Base-by-base conservation (phyloP, 1,140 invertebrate species). In the Lethrus apterus region DNA sequence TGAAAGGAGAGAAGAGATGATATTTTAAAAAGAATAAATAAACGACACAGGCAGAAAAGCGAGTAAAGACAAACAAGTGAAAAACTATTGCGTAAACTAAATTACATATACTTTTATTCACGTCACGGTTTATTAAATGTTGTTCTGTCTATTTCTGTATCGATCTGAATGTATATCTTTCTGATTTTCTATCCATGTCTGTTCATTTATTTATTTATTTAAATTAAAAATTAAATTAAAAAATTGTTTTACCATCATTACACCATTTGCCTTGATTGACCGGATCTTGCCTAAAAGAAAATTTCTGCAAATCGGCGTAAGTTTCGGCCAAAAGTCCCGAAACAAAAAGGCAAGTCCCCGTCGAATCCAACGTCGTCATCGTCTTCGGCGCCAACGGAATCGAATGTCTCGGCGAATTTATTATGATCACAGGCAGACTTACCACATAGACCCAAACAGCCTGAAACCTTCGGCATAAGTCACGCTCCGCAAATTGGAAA, bases 401-500 rank as follows among this genome's bases (percentile, higher is more conserved):
- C 13, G 83, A 79, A 62, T 89, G 80, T 44, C 81, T 72, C n/a
- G 86, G 84, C 0, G 89, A 90, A 67, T 94, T 93, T 19, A 92
- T 84, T 41, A 93, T 87, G 33, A 93, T 92, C 10, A 93, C 88
- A 17, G 89, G 89, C 44, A 94, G 70, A 69, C 89, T 93, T 2
- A 93, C 89, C 7, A 88, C 72, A 56, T 86, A 91, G n/a, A 93
- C 89, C 91, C 91, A 94, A 30, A 93, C 68, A 30, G 88, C 89
- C 86, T 93, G 54, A n/a, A 70, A 60, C 55, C 53, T 32, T 21
- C n/a, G n/a, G n/a, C n/a, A n/a, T n/a, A n/a, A n/a, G 7, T 26
- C 24, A 26, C 24, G n/a, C 24, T 26, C 5, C 5, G 7, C 5
- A 26, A 26, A 7, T n/a, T 26, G 7, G n/a, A n/a, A 7, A 26